These are phyloP conservation scores for Omphaloscelis lunosa DNA, from an alignment of 2,888 invertebrate genomes.

Conservation along the genomic window DNA sequence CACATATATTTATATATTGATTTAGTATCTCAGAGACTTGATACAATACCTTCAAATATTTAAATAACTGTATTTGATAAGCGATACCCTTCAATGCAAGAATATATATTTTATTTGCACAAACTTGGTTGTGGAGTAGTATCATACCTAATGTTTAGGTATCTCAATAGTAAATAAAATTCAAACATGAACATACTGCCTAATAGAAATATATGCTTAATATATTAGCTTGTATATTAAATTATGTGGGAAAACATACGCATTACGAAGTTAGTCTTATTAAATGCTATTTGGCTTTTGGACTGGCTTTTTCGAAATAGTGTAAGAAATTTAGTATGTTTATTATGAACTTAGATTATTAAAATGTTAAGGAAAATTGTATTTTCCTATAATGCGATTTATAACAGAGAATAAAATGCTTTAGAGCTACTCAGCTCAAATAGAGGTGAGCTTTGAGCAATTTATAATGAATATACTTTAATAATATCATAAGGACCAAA, in stretches of 20 bases:
- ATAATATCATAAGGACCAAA: conserved; percentile 74
- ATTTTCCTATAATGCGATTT: conserved; percentile 73
- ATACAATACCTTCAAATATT: conserved; percentile 52
- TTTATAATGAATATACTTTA: conserved; percentile 62
- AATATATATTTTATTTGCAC: conserved; percentile 59
- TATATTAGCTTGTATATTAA: conserved; percentile 85
- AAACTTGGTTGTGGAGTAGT: conserved; percentile 64
- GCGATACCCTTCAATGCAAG: conserved; percentile 43
- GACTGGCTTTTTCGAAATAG: conserved; percentile 87
- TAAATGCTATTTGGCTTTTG: conserved; percentile 86
- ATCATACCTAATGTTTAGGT: conserved; percentile 59
- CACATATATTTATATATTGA: conserved; percentile 64
- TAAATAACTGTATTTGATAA: conserved; percentile 49
- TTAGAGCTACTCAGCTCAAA: conserved; percentile 56
- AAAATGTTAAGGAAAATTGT: conserved; percentile 70
- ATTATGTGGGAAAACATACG: conserved; percentile 90
- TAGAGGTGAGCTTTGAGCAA: conserved; percentile 55
- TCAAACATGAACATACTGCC: conserved; percentile 59
- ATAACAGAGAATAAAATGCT: conserved; percentile 53
- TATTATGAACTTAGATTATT: conserved; percentile 77
- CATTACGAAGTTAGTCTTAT: conserved; percentile 89
- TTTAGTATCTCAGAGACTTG: conserved; percentile 50
- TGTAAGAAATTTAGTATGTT: conserved; percentile 80
- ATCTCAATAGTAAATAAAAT: conserved; percentile 48
- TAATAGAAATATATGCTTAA: conserved; percentile 70